These are phyloP conservation scores for Sphaerophoria taeniata DNA, from an alignment of 2,888 invertebrate species.

Conservation along the genomic window DNA sequence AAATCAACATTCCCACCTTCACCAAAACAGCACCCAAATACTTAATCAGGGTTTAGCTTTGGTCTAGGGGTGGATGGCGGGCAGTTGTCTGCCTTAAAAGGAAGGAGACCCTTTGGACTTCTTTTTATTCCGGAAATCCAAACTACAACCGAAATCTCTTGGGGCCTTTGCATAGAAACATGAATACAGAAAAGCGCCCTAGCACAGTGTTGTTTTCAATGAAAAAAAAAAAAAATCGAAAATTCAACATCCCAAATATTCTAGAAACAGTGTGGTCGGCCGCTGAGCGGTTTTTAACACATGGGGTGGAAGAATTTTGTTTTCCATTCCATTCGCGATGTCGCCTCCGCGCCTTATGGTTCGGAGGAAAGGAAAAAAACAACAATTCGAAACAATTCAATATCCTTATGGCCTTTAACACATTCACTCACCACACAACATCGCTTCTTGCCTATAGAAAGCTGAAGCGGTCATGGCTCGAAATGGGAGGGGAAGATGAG, in stretches of 20 bases:
- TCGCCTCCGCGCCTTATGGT: slow-evolving; percentile 65
- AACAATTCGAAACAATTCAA: slow-evolving; percentile 62
- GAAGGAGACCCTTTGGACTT: slow-evolving; percentile 45
- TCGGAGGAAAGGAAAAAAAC: slow-evolving; percentile 33
- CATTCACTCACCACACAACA: slow-evolving; percentile 32
- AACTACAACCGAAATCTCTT: not conserved
- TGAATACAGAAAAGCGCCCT: slow-evolving; percentile 37
- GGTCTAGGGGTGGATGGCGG: slow-evolving; percentile 22
- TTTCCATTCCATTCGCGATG: slow-evolving; percentile 57
- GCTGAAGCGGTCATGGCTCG: not conserved
- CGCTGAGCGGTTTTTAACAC: not conserved
- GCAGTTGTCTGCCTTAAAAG: slow-evolving; percentile 57
- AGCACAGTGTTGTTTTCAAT: slow-evolving; percentile 41
- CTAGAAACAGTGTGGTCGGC: not conserved
- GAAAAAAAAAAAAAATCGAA: slow-evolving; percentile 6
- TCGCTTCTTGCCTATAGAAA: not conserved
- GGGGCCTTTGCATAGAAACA: slow-evolving; percentile 31
- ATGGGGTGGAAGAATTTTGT: slow-evolving; percentile 64
- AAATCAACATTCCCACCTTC: slow-evolving; percentile 16
- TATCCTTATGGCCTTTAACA: slow-evolving; percentile 69
- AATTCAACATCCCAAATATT: slow-evolving; percentile 55
- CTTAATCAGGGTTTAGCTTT: not conserved
- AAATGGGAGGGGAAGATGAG: not conserved
- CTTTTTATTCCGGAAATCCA: slow-evolving; percentile 28
- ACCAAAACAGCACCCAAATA: not conserved